Evolutionary conservation across 2,113 vertebrate genomes (phyloP).

Genomic region (Odocoileus hemionus): DNA sequence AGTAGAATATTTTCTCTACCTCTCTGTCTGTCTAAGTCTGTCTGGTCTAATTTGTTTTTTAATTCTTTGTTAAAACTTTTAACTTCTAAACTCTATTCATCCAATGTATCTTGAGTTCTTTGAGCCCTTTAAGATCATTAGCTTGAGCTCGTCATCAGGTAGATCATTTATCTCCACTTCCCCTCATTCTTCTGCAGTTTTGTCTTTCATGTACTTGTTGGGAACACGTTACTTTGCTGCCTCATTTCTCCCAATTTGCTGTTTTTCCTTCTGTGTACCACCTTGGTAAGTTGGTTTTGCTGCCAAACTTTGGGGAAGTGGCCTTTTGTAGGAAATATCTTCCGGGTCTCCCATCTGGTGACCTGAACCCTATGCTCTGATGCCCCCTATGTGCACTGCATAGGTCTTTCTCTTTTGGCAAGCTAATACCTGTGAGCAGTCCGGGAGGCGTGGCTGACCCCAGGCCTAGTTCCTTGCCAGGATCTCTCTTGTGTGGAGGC

Average conservation of each 20-base stretch:
- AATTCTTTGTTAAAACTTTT: background rate
- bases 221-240: background rate
- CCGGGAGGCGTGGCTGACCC: background rate
- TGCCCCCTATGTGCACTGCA: background rate
- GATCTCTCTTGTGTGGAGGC: background rate
- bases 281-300: background rate
- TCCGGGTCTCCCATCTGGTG: background rate
- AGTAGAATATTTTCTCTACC: background rate
- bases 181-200: background rate
- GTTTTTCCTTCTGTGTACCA: background rate
- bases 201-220: fast-evolving
- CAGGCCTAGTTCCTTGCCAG: background rate
- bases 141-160: background rate
- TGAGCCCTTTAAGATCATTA: background rate
- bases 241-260: background rate
- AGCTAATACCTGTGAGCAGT: background rate
- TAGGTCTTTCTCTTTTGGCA: background rate
- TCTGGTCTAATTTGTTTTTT: background rate
- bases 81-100: background rate
- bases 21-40: background rate
- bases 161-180: background rate
- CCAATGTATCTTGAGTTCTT: background rate
- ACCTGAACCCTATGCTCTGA: background rate
- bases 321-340: background rate
- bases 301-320: background rate